Conservation (phyloP, 2,888 invertebrate genomes). For the Parnassius mnemosyne region DNA sequence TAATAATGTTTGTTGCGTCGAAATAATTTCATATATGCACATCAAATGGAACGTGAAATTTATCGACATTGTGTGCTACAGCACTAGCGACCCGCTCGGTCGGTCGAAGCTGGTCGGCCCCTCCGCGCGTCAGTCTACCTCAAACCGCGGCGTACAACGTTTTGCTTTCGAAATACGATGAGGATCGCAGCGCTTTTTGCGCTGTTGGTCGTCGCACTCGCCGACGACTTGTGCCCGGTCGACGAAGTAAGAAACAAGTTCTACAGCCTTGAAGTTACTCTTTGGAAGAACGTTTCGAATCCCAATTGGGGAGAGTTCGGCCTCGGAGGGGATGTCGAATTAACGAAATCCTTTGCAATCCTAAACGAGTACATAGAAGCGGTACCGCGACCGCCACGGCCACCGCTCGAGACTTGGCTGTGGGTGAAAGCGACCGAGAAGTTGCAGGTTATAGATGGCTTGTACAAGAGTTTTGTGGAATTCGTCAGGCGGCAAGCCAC, state of each 20-base stretch:
- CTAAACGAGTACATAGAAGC: conserved; percentile 77
- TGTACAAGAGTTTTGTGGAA: conserved; percentile 84
- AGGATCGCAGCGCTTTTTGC: conserved; percentile 56
- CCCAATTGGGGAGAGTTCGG: conserved; percentile 59
- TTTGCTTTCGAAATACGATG: conserved; percentile 51
- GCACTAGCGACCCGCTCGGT: conserved; percentile 57
- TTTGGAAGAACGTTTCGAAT: conserved; percentile 70
- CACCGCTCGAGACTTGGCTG: conserved; percentile 74
- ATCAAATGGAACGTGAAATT: background rate
- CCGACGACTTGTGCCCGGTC: conserved; percentile 65
- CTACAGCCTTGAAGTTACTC: conserved; percentile 77
- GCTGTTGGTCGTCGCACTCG: conserved; percentile 42
- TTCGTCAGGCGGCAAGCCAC: conserved; percentile 73
- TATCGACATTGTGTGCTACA: conserved; percentile 28
- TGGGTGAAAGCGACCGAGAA: conserved; percentile 83
- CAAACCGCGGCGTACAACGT: conserved; percentile 51
- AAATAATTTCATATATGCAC: too few relatives aligned
- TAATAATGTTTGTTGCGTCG: too few relatives aligned
- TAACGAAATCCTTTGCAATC: conserved; percentile 79
- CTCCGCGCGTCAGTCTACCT: conserved; percentile 57
- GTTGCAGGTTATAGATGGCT: conserved; percentile 81
- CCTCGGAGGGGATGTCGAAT: conserved; percentile 74
- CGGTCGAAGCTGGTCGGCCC: conserved; percentile 45
- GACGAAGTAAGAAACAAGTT: conserved; percentile 82
- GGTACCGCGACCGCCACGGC: conserved; percentile 49